A percentile compares a stretch with the other conserved stretches of the same genome.
Evolutionary conservation across 2,797 vertebrate species (phyloP).

Genomic region (Atherinosoma microstoma): DNA sequence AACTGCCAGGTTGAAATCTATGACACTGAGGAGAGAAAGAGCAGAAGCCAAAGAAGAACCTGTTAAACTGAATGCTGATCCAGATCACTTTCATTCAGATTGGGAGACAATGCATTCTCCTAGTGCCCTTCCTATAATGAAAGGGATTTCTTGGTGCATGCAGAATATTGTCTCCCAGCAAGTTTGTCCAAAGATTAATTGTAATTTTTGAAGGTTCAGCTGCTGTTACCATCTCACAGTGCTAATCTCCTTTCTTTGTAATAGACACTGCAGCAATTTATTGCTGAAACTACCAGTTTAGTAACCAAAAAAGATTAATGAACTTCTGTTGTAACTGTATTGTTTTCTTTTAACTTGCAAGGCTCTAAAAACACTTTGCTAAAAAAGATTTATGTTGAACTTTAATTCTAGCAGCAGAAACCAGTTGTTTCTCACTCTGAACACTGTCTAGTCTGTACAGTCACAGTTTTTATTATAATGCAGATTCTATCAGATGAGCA

Average conservation of each 20-base stretch:
- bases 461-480: neutral
- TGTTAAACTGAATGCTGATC: neutral
- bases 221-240: neutral
- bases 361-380: neutral
- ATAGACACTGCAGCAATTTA: neutral
- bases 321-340: neutral
- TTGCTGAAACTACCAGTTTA: neutral
- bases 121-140: neutral
- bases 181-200: neutral
- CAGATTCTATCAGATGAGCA: neutral
- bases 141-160: neutral
- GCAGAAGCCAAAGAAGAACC: neutral
- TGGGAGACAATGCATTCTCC: neutral
- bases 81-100: slow-evolving; percentile 1
- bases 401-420: neutral
- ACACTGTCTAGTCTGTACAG: neutral
- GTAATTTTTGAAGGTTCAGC: neutral
- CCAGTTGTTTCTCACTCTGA: neutral
- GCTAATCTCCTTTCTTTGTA: neutral
- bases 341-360: neutral
- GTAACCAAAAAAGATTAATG: neutral
- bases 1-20: neutral
- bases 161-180: neutral
- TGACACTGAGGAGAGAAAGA: neutral
- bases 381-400: neutral